phyloP scores from a whole-genome alignment of 1,140 invertebrate species.

The Berghia stephanieae region DNA sequence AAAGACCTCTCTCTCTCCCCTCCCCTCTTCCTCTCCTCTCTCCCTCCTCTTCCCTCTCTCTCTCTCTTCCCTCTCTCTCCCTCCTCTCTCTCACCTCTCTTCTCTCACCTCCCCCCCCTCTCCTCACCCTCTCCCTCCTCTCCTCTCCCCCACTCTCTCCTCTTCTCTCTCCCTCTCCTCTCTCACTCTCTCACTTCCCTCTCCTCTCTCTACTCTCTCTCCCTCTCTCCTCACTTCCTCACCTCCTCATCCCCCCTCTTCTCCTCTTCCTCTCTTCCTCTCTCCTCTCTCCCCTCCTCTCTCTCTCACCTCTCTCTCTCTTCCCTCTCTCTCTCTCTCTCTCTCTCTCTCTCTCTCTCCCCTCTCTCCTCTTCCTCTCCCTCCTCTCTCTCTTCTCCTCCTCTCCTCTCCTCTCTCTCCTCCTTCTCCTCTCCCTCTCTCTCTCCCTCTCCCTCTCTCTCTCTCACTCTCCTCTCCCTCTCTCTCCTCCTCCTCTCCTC shows the following conservation, averaged over 20 bases:
- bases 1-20: too few relatives aligned
- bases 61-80: background rate
- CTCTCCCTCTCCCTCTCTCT: slow-evolving; percentile 22
- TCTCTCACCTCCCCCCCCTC: background rate
- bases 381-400: too few relatives aligned
- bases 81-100: background rate
- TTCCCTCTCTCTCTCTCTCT: too few relatives aligned
- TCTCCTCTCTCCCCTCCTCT: slow-evolving; percentile 10
- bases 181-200: background rate
- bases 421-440: background rate
- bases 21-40: too few relatives aligned
- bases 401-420: too few relatives aligned
- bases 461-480: background rate
- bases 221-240: background rate
- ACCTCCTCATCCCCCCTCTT: background rate
- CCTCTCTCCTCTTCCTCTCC: background rate
- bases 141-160: background rate
- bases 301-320: too few relatives aligned
- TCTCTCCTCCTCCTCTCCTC: background rate
- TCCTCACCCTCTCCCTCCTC: background rate
- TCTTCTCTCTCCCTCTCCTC: background rate
- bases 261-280: background rate
- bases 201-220: background rate
- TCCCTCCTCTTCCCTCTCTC: background rate
- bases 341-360: background rate